Evolutionary conservation across 2,113 vertebrate genomes (phyloP), one percentile per base, ranked within the genome.

Genomic region (Pipa parva): DNA sequence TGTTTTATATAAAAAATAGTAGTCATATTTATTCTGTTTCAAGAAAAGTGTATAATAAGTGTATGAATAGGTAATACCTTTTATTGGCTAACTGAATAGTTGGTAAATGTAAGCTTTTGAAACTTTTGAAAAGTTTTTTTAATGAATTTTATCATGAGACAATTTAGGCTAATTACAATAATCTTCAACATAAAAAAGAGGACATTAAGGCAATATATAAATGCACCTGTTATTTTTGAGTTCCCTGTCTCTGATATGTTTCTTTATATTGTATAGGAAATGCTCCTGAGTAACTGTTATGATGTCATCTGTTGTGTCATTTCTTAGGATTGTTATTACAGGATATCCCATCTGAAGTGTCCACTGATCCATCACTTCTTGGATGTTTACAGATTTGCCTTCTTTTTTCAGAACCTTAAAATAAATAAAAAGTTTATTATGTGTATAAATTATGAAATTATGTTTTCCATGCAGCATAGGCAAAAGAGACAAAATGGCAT

Each of bases 311-410:
- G 86, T 77, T 64, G 85, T 91, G 78, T 89, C 88, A 78, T 97
- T 94, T 86, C 92, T 92, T 79, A 88, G 85, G 80, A 99, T 88
- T 76, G 92, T 95, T 60, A 99, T 85, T 49, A 99, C 92, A 7
- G 97, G 97, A 76, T 98, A 98, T 21, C 97, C 97, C 97, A 97
- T 98, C 74, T 99, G 95, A 11, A 98, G 87, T 11, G 95, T 99
- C 97, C 97, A 99, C 52, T 92, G 88, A 82, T 97, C 94, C 97
- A 99, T 99, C 70, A 99, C 94, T 77, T 91, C 87, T 39, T 92
- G 91, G 29, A 99, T 90, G 79, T 97, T 91, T 69, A 98, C 91
- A 78, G 91, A 89, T 79, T 91, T 95, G 71, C 97, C 95, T 78
- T 92, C 91, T 10, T 88, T 92, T 74, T 78, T 91, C 87, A 98